Percentiles rank a stretch among this genome's conserved stretches.
These are phyloP conservation scores for Scalopus aquaticus DNA, from an alignment of 2,113 vertebrate genomes.

Conservation along the genomic window DNA sequence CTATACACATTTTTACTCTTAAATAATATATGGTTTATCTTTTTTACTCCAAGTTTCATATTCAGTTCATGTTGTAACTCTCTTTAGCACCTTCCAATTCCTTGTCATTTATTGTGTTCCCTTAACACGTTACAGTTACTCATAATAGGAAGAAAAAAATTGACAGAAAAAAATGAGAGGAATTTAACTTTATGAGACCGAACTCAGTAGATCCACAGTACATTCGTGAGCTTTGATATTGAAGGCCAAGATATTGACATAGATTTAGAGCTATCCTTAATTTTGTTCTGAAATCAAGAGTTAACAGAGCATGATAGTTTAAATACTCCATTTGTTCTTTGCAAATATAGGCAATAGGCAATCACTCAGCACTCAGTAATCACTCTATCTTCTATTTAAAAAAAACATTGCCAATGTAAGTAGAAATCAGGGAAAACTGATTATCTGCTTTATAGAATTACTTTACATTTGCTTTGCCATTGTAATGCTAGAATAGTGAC, in stretches of 20 bases:
- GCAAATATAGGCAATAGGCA: constrained; percentile 72
- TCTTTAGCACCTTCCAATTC: neutral
- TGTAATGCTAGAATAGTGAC: constrained; percentile 52
- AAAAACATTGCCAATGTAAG: constrained; percentile 64
- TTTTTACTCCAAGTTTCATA: neutral
- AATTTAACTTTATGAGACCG: constrained; percentile 34
- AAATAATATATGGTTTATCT: neutral
- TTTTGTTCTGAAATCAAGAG: constrained; percentile 77
- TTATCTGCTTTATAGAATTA: constrained; percentile 71
- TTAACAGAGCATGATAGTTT: constrained; percentile 64
- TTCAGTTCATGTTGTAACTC: constrained; percentile 44
- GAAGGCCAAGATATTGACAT: constrained; percentile 61
- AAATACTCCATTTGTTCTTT: constrained; percentile 76
- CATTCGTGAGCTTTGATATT: constrained; percentile 60
- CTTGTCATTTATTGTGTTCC: constrained; percentile 16
- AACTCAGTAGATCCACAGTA: constrained; percentile 60
- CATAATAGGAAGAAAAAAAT: neutral
- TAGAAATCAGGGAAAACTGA: constrained; percentile 64
- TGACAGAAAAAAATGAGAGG: constrained; percentile 58
- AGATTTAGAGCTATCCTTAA: constrained; percentile 55
- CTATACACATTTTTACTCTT: neutral
- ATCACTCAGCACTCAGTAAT: constrained; percentile 73
- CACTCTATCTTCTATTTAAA: constrained; percentile 66
- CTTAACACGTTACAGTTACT: constrained; percentile 24
- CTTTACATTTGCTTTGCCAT: constrained; percentile 48